These are phyloP conservation scores for Hippocampus guttulatus DNA, from an alignment of 2,113 vertebrate species.

Conservation along the genomic window DNA sequence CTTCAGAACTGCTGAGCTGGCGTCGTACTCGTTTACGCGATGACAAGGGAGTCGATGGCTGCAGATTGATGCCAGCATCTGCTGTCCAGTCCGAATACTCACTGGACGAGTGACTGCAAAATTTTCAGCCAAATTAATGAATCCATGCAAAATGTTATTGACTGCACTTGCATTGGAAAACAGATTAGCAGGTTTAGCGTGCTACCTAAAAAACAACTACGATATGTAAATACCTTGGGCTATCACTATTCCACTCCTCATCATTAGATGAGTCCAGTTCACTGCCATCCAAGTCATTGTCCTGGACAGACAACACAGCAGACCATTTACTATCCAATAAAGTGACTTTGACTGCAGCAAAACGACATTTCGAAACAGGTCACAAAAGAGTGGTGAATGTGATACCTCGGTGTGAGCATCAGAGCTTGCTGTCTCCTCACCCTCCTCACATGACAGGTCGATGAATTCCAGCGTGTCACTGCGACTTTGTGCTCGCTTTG, in stretches of 20 bases:
- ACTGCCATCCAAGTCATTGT: conserved; percentile 79
- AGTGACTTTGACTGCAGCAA: background rate
- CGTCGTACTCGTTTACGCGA: conserved; percentile 72
- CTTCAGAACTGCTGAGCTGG: conserved; percentile 84
- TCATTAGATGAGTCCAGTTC: conserved; percentile 81
- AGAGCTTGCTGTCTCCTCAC: conserved; percentile 78
- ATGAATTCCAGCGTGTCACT: conserved; percentile 62
- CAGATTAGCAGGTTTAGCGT: conserved; percentile 9
- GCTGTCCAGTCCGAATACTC: conserved; percentile 94
- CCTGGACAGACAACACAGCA: conserved; percentile 64
- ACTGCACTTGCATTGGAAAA: conserved; percentile 10
- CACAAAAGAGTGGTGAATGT: background rate
- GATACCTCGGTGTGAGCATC: conserved; percentile 55
- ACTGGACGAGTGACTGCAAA: conserved; percentile 84
- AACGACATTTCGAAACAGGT: background rate
- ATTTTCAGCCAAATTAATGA: background rate
- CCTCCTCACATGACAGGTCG: conserved; percentile 85
- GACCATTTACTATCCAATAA: background rate
- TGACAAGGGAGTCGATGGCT: conserved; percentile 78
- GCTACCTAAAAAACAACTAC: background rate
- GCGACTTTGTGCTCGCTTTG: conserved; percentile 63
- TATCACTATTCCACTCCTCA: conserved; percentile 90
- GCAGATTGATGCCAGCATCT: conserved; percentile 86
- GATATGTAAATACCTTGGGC: conserved; percentile 76
- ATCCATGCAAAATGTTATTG: background rate